A percentile compares a stretch with the other conserved stretches of the same genome.
phyloP scores from a whole-genome alignment of 2,113 vertebrate genomes.

The Xyrauchen texanus region DNA sequence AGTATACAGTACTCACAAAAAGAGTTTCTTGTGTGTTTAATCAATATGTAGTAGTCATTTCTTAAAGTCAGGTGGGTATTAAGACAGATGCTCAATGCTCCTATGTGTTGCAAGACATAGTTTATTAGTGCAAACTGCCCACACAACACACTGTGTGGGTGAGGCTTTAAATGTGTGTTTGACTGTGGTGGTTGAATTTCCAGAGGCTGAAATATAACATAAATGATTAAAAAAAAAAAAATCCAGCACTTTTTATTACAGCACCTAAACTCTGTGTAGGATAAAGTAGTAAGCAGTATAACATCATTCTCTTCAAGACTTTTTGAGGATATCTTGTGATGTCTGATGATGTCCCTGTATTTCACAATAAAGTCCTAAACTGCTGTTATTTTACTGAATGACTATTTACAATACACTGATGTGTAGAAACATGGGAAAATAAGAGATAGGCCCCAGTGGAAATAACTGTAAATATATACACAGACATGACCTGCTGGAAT shows the following conservation, averaged over 20 bases:
- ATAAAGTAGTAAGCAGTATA: too few relatives aligned
- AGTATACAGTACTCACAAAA: background rate
- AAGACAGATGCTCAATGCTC: too few relatives aligned
- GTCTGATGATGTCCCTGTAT: background rate
- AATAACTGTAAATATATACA: slow-evolving; percentile 38
- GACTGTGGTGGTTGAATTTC: too few relatives aligned
- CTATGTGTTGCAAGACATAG: too few relatives aligned
- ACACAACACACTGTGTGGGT: background rate
- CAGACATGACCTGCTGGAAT: slow-evolving; percentile 51
- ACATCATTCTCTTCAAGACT: background rate
- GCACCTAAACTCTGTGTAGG: too few relatives aligned
- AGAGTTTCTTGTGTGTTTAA: too few relatives aligned
- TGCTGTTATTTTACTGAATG: too few relatives aligned
- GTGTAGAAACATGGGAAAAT: slow-evolving; percentile 41
- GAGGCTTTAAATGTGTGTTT: background rate
- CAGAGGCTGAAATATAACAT: too few relatives aligned
- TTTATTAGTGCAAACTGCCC: background rate
- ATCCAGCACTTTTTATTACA: too few relatives aligned
- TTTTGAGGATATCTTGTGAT: background rate
- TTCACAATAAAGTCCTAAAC: background rate
- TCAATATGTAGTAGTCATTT: too few relatives aligned
- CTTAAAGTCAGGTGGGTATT: too few relatives aligned
- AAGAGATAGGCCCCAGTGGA: slow-evolving; percentile 9
- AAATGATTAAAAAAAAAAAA: too few relatives aligned
- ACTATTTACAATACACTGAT: background rate